Conservation (phyloP, 2,113 vertebrate species). For the Silurus glanis region DNA sequence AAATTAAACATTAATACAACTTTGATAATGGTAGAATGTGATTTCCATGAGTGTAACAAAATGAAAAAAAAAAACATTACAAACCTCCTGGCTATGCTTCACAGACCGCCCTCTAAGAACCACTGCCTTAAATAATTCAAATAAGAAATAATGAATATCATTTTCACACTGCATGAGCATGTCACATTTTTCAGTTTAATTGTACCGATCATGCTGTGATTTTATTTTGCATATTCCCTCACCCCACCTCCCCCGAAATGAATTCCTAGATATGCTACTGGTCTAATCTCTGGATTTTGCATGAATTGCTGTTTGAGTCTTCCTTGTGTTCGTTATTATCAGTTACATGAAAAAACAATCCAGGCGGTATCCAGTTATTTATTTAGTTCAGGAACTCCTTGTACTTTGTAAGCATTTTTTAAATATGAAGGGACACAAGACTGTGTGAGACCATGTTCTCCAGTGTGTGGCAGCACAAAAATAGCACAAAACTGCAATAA, state of each 20-base stretch:
- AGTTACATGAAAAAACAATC: neutral
- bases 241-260: neutral
- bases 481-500: slow-evolving; percentile 37
- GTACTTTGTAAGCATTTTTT: slow-evolving; percentile 8
- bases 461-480: slow-evolving; percentile 49
- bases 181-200: neutral
- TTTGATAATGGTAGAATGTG: neutral
- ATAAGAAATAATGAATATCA: slow-evolving; percentile 7
- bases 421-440: slow-evolving; percentile 29
- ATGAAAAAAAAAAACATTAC: neutral
- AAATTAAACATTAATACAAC: neutral
- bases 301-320: neutral
- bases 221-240: neutral
- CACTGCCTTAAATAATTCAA: slow-evolving; percentile 9
- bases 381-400: slow-evolving; percentile 16
- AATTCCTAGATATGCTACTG: neutral
- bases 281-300: slow-evolving; percentile 1
- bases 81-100: neutral
- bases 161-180: neutral
- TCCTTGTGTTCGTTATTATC: neutral
- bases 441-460: neutral
- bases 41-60: neutral
- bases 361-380: slow-evolving; percentile 13
- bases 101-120: neutral
- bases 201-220: slow-evolving; percentile 7